Evolutionary conservation across 2,888 invertebrate genomes (phyloP), one percentile per base, ranked within the genome.

Genomic region (Perizoma affinitatum): DNA sequence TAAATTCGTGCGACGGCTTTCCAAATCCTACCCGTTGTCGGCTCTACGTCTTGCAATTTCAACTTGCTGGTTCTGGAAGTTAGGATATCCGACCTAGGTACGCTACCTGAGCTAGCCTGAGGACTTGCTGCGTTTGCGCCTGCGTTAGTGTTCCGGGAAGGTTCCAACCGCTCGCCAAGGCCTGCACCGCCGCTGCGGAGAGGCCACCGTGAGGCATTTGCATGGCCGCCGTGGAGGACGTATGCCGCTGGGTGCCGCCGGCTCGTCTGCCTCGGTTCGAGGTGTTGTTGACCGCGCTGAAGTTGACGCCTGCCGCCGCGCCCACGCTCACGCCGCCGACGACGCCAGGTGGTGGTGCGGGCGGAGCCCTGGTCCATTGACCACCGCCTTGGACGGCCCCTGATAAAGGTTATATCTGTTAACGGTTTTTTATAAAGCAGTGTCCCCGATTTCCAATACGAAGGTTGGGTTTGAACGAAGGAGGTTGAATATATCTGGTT

Each of bases 321-420:
- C 75, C 77, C 0, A 79, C 85, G 11, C 78, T 82, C 4, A 75
- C 80, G 9, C 77, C 75, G 11, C 79, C 85, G n/a, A 75, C 85
- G n/a, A 75, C 84, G 55, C 83, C 71, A 58, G 93, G 90, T 0
- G 96, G 96, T 6, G 96, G 96, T 43, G 95, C 95, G 0, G 95
- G 93, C 0, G 96, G 96, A 70, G 96, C 96, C 38, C 96, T 92
- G 35, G 96, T 96, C 96, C 96, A 96, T 71, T 96, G 96, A 0
- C 96, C 96, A 10, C 94, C 93, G 66, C 93, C 87, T 11, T 86
- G 78, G 45, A 86, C 87, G 36, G 88, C 75, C 2, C 90, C 90
- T 88, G 78, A 9, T 34, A 6, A 54, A 44, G 5, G 6, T 49
- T 11, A 38, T 45, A 38, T 8, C 6, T 11, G 45, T 50, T 22